These are phyloP conservation scores for Echinops telfairi DNA, from an alignment of 2,113 vertebrate species.

Conservation along the genomic window DNA sequence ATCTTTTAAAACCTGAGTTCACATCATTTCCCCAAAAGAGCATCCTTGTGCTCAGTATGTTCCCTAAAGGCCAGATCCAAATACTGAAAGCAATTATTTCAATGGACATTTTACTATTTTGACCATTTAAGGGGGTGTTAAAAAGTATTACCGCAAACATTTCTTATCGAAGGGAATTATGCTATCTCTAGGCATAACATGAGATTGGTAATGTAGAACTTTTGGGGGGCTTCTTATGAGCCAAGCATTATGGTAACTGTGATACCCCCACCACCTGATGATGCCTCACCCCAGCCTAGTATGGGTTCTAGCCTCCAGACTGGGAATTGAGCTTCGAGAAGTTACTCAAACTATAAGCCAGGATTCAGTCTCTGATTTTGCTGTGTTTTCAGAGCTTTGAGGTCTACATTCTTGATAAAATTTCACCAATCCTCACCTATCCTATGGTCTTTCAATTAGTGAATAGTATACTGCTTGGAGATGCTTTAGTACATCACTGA, in stretches of 20 bases:
- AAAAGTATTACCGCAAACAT: neutral
- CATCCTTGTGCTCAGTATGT: neutral
- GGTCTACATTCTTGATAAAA: too few species aligned
- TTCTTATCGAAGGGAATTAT: neutral
- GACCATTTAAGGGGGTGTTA: neutral
- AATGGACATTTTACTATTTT: neutral
- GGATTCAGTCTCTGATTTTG: too few species aligned
- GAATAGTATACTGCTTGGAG: neutral
- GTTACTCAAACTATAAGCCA: too few species aligned
- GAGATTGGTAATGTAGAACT: neutral
- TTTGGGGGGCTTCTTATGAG: neutral
- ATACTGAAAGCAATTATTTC: slow-evolving; percentile 17
- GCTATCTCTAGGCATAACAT: neutral
- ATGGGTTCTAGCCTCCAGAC: neutral
- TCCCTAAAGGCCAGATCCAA: neutral
- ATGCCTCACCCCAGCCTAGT: neutral
- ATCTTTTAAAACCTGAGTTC: neutral
- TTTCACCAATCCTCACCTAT: neutral
- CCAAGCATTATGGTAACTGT: too few species aligned
- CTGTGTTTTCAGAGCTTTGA: too few species aligned
- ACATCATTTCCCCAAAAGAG: neutral
- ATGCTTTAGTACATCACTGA: neutral
- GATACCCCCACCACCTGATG: neutral
- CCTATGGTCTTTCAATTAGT: too few species aligned
- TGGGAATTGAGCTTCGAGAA: neutral